Evolutionary conservation across 2,113 vertebrate species (phyloP).

Genomic region (Myocastor coypus): DNA sequence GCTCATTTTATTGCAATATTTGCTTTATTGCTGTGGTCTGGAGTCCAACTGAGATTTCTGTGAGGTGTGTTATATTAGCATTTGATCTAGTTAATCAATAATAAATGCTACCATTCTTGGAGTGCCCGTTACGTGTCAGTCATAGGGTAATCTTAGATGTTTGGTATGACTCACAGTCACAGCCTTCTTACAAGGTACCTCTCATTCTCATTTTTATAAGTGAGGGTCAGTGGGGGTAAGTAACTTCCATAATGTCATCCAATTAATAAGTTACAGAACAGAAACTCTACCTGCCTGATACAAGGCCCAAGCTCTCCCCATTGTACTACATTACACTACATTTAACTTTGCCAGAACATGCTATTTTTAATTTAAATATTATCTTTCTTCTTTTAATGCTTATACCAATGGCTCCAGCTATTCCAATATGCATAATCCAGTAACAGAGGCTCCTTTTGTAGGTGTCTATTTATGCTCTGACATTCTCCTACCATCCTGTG

Average conservation of each 20-base stretch:
- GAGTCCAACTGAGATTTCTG: background rate
- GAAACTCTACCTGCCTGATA: background rate
- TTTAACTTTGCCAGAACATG: background rate
- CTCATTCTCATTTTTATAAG: background rate
- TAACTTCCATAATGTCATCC: background rate
- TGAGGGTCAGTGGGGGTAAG: background rate
- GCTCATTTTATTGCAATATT: background rate
- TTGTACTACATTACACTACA: background rate
- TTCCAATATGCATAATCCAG: background rate
- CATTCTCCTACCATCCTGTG: background rate
- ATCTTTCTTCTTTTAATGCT: background rate
- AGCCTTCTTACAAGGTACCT: background rate
- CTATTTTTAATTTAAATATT: background rate
- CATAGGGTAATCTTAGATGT: background rate
- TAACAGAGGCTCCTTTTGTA: background rate
- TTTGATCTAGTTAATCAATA: background rate
- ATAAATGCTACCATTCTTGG: background rate
- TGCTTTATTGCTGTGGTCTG: background rate
- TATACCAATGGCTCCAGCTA: background rate
- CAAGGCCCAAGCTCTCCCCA: background rate
- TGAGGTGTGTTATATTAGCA: background rate
- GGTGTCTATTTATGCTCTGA: background rate
- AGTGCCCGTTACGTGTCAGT: background rate
- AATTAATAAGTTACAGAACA: slow-evolving; percentile 1
- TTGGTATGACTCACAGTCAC: background rate